A percentile compares a stretch with the other conserved stretches of the same genome.
These are phyloP conservation scores for Chondrosia reniformis DNA, from an alignment of 37 sponge, comb jelly and placozoan genomes.

Conservation along the genomic window DNA sequence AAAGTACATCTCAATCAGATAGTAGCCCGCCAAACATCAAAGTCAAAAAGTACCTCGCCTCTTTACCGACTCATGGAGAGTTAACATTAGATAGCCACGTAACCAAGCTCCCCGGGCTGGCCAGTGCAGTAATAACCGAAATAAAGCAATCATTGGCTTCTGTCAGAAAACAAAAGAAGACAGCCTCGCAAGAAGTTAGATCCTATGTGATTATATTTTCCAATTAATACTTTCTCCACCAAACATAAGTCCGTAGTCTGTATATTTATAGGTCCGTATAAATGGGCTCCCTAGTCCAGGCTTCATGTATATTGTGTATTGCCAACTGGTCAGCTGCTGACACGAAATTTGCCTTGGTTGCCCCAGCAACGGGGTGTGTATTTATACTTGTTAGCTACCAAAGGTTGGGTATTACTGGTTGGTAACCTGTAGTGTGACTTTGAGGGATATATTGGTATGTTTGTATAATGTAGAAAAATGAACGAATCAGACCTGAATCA, in stretches of 20 bases:
- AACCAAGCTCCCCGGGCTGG: not conserved
- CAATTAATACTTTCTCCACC: too few relatives aligned
- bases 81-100: not conserved
- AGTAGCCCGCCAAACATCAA: not conserved
- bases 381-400: not conserved
- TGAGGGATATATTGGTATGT: not conserved
- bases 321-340: too few relatives aligned
- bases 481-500: not conserved
- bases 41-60: not conserved
- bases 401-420: not conserved
- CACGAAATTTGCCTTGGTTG: too few relatives aligned
- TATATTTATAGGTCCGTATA: too few relatives aligned
- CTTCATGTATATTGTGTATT: too few relatives aligned
- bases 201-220: too few relatives aligned
- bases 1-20: not conserved
- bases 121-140: not conserved
- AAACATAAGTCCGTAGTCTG: too few relatives aligned
- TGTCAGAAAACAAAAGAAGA: constrained; percentile 7
- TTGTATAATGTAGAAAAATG: not conserved
- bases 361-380: too few relatives aligned
- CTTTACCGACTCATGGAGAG: constrained; percentile 13
- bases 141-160: constrained; percentile 1
- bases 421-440: not conserved
- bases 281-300: too few relatives aligned
- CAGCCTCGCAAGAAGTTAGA: too few relatives aligned